A percentile compares a stretch with the other conserved stretches of the same genome.
Conservation (phyloP, 1,140 invertebrate species). For the Aphaenogaster floridana region DNA sequence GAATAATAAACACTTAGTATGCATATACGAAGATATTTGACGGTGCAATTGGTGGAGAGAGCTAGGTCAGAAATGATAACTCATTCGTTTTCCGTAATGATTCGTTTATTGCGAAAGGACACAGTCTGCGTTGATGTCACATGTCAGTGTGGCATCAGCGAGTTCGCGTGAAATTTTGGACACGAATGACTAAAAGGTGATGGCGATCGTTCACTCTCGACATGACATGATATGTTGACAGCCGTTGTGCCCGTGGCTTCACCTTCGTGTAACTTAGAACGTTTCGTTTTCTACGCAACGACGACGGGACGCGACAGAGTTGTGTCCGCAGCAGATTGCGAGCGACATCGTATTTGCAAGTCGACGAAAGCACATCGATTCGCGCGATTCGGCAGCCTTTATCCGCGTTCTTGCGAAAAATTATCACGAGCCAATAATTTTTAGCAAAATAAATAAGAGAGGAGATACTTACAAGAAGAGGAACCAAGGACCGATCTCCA, state of each 20-base stretch:
- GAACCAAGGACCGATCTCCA: neutral
- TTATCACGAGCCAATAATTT: slow-evolving; percentile 50
- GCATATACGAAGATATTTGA: neutral
- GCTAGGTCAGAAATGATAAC: slow-evolving; percentile 33
- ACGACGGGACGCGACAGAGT: slow-evolving; percentile 77
- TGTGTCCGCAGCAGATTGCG: slow-evolving; percentile 75
- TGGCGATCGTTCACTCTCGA: slow-evolving; percentile 85
- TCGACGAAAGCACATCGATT: slow-evolving; percentile 13
- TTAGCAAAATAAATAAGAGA: slow-evolving; percentile 78
- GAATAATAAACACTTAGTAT: neutral
- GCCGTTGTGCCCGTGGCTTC: slow-evolving; percentile 68
- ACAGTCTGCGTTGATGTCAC: slow-evolving; percentile 79
- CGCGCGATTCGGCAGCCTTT: slow-evolving; percentile 18
- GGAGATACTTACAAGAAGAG: slow-evolving; percentile 61
- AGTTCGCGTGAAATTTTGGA: slow-evolving; percentile 83
- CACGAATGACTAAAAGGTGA: slow-evolving; percentile 86
- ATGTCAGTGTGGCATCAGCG: slow-evolving; percentile 84
- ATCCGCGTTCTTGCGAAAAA: slow-evolving; percentile 36
- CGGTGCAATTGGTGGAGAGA: neutral
- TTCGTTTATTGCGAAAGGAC: slow-evolving; percentile 87
- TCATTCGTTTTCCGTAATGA: slow-evolving; percentile 83
- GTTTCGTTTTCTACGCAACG: slow-evolving; percentile 6
- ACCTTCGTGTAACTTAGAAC: slow-evolving; percentile 42
- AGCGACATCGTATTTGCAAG: slow-evolving; percentile 56
- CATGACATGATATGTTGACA: slow-evolving; percentile 84